These are phyloP conservation scores for Mesoligia furuncula DNA, from an alignment of 2,888 invertebrate species.

Conservation along the genomic window DNA sequence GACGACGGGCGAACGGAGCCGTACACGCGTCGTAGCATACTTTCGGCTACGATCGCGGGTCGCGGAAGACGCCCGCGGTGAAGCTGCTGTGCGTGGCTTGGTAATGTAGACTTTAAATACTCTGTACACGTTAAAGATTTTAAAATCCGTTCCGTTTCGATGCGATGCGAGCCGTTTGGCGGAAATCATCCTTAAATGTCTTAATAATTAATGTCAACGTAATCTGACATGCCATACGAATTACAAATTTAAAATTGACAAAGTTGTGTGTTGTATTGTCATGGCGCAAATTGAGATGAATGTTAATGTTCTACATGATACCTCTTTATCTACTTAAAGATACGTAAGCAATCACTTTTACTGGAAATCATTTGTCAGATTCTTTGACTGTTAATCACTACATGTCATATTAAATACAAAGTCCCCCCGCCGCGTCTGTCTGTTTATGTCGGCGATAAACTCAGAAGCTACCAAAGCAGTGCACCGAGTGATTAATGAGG, in stretches of 20 bases:
- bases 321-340: not conserved
- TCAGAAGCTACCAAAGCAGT: not conserved
- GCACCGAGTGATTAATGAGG: not conserved
- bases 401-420: too few relatives aligned
- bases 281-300: not conserved
- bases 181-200: not conserved
- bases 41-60: too few relatives aligned
- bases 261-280: too few relatives aligned
- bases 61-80: too few relatives aligned
- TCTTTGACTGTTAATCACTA: not conserved
- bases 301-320: not conserved
- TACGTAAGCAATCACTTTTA: not conserved
- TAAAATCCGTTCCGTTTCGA: too few relatives aligned
- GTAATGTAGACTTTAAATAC: too few relatives aligned
- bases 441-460: not conserved
- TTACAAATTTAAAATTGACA: not conserved
- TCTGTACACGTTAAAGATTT: too few relatives aligned
- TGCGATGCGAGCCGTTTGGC: too few relatives aligned
- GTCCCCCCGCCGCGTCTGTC: not conserved
- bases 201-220: not conserved
- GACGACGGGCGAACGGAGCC: too few relatives aligned
- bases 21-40: too few relatives aligned
- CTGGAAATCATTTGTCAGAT: not conserved
- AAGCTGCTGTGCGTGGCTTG: too few relatives aligned
- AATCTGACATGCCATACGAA: not conserved